phyloP scores from a whole-genome alignment of 1,140 invertebrate genomes.

The Bradynema listronoti region DNA sequence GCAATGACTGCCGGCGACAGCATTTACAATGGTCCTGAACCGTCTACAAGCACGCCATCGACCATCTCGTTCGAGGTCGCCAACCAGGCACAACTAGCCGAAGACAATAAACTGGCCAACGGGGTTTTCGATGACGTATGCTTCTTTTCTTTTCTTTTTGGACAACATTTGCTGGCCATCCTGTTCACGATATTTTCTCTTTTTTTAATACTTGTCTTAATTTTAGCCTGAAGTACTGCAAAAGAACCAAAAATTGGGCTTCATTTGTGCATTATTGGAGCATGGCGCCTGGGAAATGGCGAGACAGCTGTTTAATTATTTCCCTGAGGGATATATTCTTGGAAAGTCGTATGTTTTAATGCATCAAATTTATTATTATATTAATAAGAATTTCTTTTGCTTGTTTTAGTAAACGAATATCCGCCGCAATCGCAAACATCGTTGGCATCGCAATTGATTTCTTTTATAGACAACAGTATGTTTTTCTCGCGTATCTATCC shows the following conservation, averaged over 20 bases:
- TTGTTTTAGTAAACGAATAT: conserved; percentile 70
- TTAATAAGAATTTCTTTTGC: conserved; percentile 1
- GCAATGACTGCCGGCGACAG: conserved; percentile 23
- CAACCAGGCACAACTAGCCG: conserved; percentile 21
- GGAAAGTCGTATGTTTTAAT: conserved; percentile 36
- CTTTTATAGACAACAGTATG: conserved; percentile 71
- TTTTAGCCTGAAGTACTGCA: conserved; percentile 64
- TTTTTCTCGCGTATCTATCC: no score
- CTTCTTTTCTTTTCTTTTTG: background rate
- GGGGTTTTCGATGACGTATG: conserved; percentile 35
- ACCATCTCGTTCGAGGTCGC: conserved; percentile 30
- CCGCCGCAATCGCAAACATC: conserved; percentile 71
- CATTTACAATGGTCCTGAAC: conserved; percentile 13
- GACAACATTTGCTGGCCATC: background rate
- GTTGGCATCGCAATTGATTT: conserved; percentile 79
- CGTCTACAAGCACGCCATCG: conserved; percentile 4
- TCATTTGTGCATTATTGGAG: conserved; percentile 78
- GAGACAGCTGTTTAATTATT: conserved; percentile 68
- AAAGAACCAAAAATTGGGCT: conserved; percentile 82
- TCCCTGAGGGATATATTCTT: conserved; percentile 75
- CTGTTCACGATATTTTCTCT: background rate
- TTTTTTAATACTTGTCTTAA: conserved; percentile 30
- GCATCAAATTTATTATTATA: conserved; percentile 14
- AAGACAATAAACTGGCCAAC: conserved; percentile 37
- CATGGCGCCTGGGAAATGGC: conserved; percentile 85